Base-by-base conservation (phyloP, 2,888 invertebrate species). In the Idaea aversata region DNA sequence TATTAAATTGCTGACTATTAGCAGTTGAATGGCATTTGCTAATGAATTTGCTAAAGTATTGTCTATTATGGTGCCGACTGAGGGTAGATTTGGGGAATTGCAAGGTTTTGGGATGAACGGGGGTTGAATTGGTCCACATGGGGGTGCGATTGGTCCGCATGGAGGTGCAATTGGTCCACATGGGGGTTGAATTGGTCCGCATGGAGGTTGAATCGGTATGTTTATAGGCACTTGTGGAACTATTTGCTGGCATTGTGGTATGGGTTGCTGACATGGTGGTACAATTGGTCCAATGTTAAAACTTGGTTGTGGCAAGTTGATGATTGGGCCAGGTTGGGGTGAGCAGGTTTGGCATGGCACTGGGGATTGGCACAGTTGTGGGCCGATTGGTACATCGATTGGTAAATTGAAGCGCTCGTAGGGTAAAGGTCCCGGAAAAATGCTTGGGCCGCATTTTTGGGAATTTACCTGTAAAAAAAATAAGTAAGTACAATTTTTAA, bases 21-120 rank as follows among this genome's bases (percentile, higher is more conserved):
- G 70, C 0, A 89, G 69, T 66, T 89, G 89, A 1, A 90, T 68
- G 0, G 88, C 83, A 38, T 88, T 88, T 0, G 87, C 89, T 34
- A 90, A 71, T 0, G 87, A 73, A 62, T 83, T 88, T 1, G 86
- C 82, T 3, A 90, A 70, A 0, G 84, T 82, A 61, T 86, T 87
- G 62, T 90, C 88, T 3, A 88, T 68, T 0, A 88, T 70, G 0
- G 88, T 86, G 47, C 47, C 47, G 4, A 47, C 47, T 47, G 47
- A 7, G 7, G 47, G 47, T 47, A 47, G 47, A 47, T 36, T 36
- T 1, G 36, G 10, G 36, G 36, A 10, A 36, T 47, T 47, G 47
- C 47, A 47, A 47, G 47, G 47, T 0, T 84, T 83, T 0, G 79
- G 25, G 25, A 25, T 25, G 25, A 25, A 59, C 34, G 16, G 59